Evolutionary conservation across 2,113 vertebrate species (phyloP).

Genomic region (Lepus europaeus): DNA sequence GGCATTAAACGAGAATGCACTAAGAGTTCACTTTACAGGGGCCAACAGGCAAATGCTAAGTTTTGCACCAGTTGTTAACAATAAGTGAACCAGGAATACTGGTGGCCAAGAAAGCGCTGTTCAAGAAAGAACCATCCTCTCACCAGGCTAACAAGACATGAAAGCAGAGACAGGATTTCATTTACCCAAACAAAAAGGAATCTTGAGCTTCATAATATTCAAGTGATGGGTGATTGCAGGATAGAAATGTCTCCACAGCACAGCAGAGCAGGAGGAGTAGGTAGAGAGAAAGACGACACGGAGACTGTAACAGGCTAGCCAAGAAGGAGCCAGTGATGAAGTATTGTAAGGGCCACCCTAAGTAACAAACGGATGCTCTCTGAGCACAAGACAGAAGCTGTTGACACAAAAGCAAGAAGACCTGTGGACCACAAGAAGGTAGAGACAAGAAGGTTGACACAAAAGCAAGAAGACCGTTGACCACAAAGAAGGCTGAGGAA

Average conservation of each 20-base stretch:
- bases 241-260: background rate
- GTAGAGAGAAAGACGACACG: background rate
- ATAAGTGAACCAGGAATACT: background rate
- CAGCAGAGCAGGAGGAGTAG: no score
- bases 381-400: background rate
- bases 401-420: background rate
- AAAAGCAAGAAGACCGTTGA: background rate
- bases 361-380: background rate
- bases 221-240: rapidly evolving
- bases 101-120: no score
- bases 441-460: background rate
- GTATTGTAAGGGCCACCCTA: background rate
- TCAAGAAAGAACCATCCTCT: background rate
- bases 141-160: background rate
- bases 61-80: background rate
- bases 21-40: background rate
- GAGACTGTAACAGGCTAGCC: background rate
- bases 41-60: background rate
- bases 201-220: background rate
- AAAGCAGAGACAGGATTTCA: background rate
- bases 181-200: background rate
- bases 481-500: background rate
- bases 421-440: no score
- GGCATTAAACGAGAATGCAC: background rate
- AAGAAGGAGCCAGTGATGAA: background rate